phyloP scores from a whole-genome alignment of 2,797 vertebrate genomes.

The Pempheris klunzingeri region DNA sequence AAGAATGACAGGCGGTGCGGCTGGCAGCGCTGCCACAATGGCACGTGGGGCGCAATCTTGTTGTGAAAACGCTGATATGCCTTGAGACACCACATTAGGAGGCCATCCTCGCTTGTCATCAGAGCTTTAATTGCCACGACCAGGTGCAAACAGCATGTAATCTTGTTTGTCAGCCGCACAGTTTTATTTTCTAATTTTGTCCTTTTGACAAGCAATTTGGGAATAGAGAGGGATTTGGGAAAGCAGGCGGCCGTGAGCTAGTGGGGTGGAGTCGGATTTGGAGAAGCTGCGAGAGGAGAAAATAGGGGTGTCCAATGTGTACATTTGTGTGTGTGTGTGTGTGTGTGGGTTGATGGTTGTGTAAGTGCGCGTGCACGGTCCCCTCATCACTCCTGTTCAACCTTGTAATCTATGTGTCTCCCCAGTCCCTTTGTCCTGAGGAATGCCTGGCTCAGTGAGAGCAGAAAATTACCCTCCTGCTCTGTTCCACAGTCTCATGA shows the following conservation, averaged over 20 bases:
- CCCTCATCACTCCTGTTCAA: conserved; percentile 75
- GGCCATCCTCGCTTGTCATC: conserved; percentile 81
- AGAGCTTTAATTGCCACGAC: conserved; percentile 83
- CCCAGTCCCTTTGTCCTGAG: conserved; percentile 73
- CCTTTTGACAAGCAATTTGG: conserved; percentile 84
- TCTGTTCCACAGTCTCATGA: conserved; percentile 67
- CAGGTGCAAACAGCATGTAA: conserved; percentile 87
- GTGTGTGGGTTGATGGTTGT: conserved; percentile 9
- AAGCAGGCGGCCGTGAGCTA: conserved; percentile 55
- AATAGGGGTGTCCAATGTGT: conserved; percentile 45
- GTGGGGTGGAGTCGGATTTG: conserved; percentile 69
- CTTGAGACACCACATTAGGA: conserved; percentile 82
- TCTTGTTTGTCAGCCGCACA: conserved; percentile 83
- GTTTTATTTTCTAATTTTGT: conserved; percentile 83
- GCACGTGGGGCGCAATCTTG: conserved; percentile 69
- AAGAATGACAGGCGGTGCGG: conserved; percentile 61
- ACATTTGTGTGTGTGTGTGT: conserved; percentile 10
- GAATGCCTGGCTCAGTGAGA: conserved; percentile 74
- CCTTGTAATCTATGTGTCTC: conserved; percentile 75
- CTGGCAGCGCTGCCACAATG: conserved; percentile 50
- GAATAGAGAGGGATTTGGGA: conserved; percentile 76
- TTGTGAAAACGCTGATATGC: conserved; percentile 79
- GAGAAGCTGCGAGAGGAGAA: conserved; percentile 47
- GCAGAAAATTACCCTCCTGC: conserved; percentile 76
- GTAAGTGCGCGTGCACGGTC: conserved; percentile 24